Base-by-base conservation (phyloP, 2,888 invertebrate genomes). In the Scaptomyza reducta region DNA sequence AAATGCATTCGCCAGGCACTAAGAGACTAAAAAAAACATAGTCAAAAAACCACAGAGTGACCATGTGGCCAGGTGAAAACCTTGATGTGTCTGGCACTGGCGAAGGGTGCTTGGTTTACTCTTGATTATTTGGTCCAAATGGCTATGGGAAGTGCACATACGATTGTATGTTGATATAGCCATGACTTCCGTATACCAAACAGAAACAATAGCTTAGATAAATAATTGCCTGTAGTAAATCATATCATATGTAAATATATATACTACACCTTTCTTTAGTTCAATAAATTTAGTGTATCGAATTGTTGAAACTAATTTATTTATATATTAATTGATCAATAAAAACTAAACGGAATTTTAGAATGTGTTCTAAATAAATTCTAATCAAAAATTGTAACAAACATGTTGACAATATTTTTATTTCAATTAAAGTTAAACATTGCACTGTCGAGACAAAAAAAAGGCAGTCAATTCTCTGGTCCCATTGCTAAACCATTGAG, bases 41-140 rank as follows among this genome's bases (percentile, higher is more conserved):
- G 44, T 5, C 33, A 31, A 10, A 33, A 54, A 64, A 55, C 73
- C 77, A 47, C 80, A 77, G n/a, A 49, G 38, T 60, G 79, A 25
- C 82, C 82, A 79, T 79, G 77, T 73, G 61, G 66, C 42, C 66
- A 74, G 59, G 53, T 46, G 58, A 59, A 74, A 82, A 72, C 83
- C 83, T 79, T 79, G 83, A 60, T 47, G 50, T 42, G 10, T 13
- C 14, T 33, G 38, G 31, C 63, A 54, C 57, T 14, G 44, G 79
- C 69, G 72, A 78, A 78, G 81, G 81, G 76, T 69, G 76, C 56
- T 61, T 57, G 81, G 60, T 78, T 64, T 67, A 70, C 58, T 65
- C 60, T 72, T 54, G 61, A 45, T 60, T 25, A 71, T 66, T 47
- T 51, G 33, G 47, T 54, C 61, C 71, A 63, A 40, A 42, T 62